These are phyloP conservation scores for Drosophila histrio DNA, from an alignment of 2,888 invertebrate species.

Conservation along the genomic window DNA sequence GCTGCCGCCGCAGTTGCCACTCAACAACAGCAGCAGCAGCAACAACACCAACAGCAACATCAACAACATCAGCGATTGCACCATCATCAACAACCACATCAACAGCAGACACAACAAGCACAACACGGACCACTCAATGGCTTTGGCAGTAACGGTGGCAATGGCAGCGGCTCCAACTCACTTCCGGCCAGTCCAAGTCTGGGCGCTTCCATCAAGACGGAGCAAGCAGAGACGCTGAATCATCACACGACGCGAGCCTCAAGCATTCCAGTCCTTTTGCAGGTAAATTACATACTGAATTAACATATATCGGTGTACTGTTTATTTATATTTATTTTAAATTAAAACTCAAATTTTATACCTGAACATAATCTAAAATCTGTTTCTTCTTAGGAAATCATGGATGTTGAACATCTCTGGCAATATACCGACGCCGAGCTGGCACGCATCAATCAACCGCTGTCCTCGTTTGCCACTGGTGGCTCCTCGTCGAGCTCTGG, in stretches of 20 bases:
- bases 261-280: slow-evolving; percentile 88
- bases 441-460: slow-evolving; percentile 86
- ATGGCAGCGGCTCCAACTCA: slow-evolving; percentile 47
- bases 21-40: slow-evolving; percentile 64
- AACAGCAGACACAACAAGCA: slow-evolving; percentile 56
- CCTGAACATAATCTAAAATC: background rate
- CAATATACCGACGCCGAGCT: slow-evolving; percentile 95
- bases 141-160: slow-evolving; percentile 31
- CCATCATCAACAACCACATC: slow-evolving; percentile 60
- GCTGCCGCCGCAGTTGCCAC: slow-evolving; percentile 51
- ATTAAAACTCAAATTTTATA: background rate
- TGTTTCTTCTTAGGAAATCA: slow-evolving; percentile 90
- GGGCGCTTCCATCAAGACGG: slow-evolving; percentile 84
- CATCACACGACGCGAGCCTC: slow-evolving; percentile 51
- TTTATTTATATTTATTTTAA: too few species aligned
- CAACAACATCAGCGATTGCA: slow-evolving; percentile 56
- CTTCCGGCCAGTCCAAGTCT: slow-evolving; percentile 81
- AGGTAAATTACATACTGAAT: slow-evolving; percentile 84
- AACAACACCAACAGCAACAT: slow-evolving; percentile 43
- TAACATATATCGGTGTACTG: too few species aligned
- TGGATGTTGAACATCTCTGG: slow-evolving; percentile 98
- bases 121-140: slow-evolving; percentile 58
- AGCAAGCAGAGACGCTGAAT: slow-evolving; percentile 81
- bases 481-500: slow-evolving; percentile 41
- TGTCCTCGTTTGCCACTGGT: slow-evolving; percentile 77